Conservation (phyloP, 1,140 invertebrate genomes). For the Brachionus rotundiformis region DNA sequence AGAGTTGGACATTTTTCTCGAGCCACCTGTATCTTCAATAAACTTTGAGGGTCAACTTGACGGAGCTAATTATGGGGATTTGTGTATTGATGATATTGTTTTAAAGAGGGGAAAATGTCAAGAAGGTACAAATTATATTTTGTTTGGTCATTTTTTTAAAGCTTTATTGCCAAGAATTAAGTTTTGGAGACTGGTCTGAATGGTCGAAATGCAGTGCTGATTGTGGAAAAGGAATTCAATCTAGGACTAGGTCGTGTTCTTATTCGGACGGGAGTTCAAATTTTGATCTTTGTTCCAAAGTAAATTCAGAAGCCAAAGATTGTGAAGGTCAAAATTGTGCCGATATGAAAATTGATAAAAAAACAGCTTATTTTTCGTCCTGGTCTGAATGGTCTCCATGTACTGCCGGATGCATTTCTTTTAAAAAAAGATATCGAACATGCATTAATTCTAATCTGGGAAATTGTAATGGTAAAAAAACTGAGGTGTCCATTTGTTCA, state of each 20-base stretch:
- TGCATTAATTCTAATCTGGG: conserved; percentile 11
- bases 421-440: neutral
- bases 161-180: conserved; percentile 14
- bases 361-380: neutral
- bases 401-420: neutral
- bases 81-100: conserved; percentile 25
- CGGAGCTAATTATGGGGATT: conserved; percentile 8
- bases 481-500: neutral
- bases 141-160: neutral
- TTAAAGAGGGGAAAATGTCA: neutral
- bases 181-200: conserved; percentile 35
- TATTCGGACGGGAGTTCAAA: conserved; percentile 8
- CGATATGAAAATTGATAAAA: neutral
- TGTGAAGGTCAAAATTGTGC: conserved; percentile 26
- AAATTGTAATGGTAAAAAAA: neutral
- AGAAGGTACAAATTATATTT: neutral
- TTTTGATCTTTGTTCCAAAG: neutral
- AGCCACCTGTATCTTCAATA: conserved; percentile 16
- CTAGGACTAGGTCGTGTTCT: conserved; percentile 1
- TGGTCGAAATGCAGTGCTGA: conserved; percentile 18
- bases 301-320: neutral
- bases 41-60: neutral
- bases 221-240: conserved; percentile 30
- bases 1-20: neutral
- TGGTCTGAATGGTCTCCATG: conserved; percentile 41